Percentiles rank a stretch among this genome's conserved stretches.
phyloP scores from a whole-genome alignment of 35 echinoderm and acorn worm species.

The Apostichopus japonicus region DNA sequence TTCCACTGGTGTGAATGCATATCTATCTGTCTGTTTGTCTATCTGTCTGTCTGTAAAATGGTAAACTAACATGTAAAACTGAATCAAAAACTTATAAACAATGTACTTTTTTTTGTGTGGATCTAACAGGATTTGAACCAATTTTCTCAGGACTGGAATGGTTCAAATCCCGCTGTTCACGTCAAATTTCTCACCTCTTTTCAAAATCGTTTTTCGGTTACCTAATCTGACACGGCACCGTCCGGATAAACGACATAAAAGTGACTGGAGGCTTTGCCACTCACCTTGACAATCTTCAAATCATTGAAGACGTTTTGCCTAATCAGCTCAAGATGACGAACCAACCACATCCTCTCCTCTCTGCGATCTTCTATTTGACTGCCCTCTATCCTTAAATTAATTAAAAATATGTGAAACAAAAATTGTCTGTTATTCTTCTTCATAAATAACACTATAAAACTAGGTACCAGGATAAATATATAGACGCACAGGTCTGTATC shows the following conservation, averaged over 20 bases:
- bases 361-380: constrained; percentile 92
- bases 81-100: no score
- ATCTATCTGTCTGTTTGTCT: no score
- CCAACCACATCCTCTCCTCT: constrained; percentile 92
- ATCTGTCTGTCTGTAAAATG: no score
- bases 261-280: neutral
- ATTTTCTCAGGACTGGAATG: neutral
- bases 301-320: constrained; percentile 83
- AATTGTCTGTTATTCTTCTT: neutral
- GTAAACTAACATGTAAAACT: no score
- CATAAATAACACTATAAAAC: neutral
- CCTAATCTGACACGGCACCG: no score
- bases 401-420: neutral
- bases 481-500: neutral
- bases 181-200: no score
- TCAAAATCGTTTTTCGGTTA: no score
- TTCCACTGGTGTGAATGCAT: no score
- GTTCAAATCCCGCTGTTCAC: no score
- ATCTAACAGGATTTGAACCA: no score
- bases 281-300: constrained; percentile 81
- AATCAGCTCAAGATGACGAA: constrained; percentile 89
- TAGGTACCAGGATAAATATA: neutral
- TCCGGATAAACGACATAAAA: no score
- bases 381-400: constrained; percentile 81
- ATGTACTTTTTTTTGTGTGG: no score